phyloP scores from a whole-genome alignment of 2,113 vertebrate genomes.

The Cyphomyrus plagiostoma region DNA sequence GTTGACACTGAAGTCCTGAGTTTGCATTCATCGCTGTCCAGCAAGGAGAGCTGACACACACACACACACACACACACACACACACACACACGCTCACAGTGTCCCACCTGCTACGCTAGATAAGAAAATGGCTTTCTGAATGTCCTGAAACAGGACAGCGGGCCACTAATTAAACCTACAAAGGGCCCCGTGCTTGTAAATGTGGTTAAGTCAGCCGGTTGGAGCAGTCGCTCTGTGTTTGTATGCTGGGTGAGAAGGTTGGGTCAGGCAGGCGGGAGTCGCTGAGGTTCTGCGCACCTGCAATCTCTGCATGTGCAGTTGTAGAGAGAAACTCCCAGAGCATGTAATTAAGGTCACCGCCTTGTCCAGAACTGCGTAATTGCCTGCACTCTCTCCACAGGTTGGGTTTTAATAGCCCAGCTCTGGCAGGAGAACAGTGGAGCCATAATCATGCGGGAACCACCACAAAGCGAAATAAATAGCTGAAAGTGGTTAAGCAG shows the following conservation, averaged over 20 bases:
- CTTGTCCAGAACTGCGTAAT: slow-evolving; percentile 43
- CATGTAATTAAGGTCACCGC: slow-evolving; percentile 51
- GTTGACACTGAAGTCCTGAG: background rate
- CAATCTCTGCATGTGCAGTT: background rate
- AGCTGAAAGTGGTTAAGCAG: background rate
- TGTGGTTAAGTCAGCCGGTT: background rate
- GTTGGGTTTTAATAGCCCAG: slow-evolving; percentile 43
- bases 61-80: background rate
- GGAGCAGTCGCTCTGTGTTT: slow-evolving; percentile 23
- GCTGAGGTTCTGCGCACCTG: background rate
- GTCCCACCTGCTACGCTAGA: background rate
- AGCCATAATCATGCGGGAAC: slow-evolving; percentile 38
- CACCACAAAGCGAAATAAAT: slow-evolving; percentile 2
- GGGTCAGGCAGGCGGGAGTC: background rate
- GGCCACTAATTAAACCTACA: slow-evolving; percentile 15
- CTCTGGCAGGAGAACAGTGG: slow-evolving; percentile 43
- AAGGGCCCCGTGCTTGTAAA: background rate
- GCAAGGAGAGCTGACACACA: background rate
- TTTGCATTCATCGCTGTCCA: background rate
- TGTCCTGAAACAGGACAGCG: background rate
- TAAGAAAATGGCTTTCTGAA: background rate
- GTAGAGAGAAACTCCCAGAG: slow-evolving; percentile 45
- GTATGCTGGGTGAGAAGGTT: background rate
- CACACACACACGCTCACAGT: background rate
- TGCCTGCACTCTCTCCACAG: slow-evolving; percentile 32